Base-by-base conservation (phyloP, 2,888 invertebrate genomes). In the Bhutanitis thaidina region DNA sequence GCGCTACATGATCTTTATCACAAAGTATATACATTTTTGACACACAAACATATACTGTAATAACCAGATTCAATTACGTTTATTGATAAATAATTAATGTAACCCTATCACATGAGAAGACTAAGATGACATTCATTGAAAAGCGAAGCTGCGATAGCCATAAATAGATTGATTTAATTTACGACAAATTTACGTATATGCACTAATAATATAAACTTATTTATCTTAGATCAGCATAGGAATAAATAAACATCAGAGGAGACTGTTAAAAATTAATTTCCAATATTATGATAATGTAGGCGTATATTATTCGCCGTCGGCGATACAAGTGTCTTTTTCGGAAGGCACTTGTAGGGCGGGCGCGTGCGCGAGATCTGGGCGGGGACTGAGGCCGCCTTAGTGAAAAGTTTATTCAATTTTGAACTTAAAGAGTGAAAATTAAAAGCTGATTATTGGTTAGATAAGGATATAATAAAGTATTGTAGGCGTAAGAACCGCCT, bases 261-360 rank as follows among this genome's bases (percentile, higher is more conserved):
- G 67, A 73, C 63, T 65, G 76, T 88, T 77, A 88, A 87, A 81
- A 73, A 87, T 86, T 84, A 80, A 88, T 80, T 70, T 71, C 63
- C 68, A 74, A 75, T 79, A 77, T 87, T 80, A 87, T 76, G 86
- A 86, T 87, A 84, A 88, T 87, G 86, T 83, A 88, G 86, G 87
- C 87, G 87, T 86, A 84, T 84, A 76, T 79, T 72, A 80, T 66
- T 60, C 71, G 71, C 70, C 74, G 73, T 58, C 75, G 77, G 75
- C 58, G 53, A 51, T 56, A 52, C 56, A 49, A 64, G 67, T 66
- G 71, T 64, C 59, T 54, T 61, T 7, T 50, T 53, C 57, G 56
- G 54, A 49, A 58, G 52, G 43, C 37, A 52, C 46, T 16, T 49
- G 62, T 52, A 58, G 74, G 74, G 71, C 70, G 76, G 76, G 80